Percentiles rank a stretch among this genome's conserved stretches.
Conservation (phyloP, 1,140 invertebrate species). For the Neotoxoptera formosana region DNA sequence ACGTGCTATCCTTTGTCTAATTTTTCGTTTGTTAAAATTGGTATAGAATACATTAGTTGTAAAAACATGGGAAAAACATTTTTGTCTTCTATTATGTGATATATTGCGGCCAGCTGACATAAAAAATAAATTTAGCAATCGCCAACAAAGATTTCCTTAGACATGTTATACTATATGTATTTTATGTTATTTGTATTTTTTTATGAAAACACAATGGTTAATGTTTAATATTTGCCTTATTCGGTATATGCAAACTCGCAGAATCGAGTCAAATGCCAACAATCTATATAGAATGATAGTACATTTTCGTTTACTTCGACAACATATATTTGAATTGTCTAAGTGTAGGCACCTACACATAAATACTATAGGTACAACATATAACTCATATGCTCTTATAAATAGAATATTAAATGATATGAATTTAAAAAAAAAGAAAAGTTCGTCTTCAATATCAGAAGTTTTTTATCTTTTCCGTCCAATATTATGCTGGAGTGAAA, state of each 20-base stretch:
- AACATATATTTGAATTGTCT: background rate
- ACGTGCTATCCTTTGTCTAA: background rate
- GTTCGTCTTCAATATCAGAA: background rate
- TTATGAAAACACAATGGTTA: conserved; percentile 28
- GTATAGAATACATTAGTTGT: background rate
- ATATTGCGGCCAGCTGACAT: background rate
- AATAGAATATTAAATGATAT: background rate
- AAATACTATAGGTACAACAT: background rate
- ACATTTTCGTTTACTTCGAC: background rate
- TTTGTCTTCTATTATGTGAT: background rate
- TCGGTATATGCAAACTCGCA: background rate
- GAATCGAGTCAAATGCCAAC: background rate
- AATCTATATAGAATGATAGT: conserved; percentile 7
- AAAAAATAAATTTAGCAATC: background rate
- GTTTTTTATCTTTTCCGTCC: background rate
- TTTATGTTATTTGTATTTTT: background rate
- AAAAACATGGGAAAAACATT: background rate
- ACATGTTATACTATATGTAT: background rate
- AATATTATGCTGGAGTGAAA: background rate
- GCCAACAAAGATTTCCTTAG: background rate
- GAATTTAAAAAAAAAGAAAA: background rate
- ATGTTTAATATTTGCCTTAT: background rate
- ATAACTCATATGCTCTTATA: background rate
- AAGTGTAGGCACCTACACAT: too few species aligned
- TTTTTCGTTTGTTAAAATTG: background rate